These are phyloP conservation scores for Paratrypauchen microcephalus DNA, from an alignment of 2,797 vertebrate species.

Conservation along the genomic window DNA sequence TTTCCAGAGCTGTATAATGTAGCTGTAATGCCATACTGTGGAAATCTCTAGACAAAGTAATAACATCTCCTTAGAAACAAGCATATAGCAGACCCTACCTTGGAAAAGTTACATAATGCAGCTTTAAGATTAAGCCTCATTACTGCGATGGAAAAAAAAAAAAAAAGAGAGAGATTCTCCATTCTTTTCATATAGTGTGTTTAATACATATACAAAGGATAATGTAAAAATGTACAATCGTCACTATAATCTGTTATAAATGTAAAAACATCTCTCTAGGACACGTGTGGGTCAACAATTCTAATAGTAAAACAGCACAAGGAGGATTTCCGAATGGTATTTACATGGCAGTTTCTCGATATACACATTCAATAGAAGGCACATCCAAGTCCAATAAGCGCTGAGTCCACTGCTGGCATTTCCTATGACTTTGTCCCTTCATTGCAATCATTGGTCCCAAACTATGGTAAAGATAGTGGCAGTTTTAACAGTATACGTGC, in stretches of 20 bases:
- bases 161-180: constrained; percentile 20
- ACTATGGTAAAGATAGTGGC: constrained; percentile 34
- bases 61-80: too few species aligned
- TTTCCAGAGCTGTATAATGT: too few species aligned
- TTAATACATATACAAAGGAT: constrained; percentile 60
- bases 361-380: constrained; percentile 65
- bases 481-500: constrained; percentile 23
- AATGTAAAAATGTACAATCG: constrained; percentile 47
- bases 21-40: too few species aligned
- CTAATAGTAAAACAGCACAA: constrained; percentile 27
- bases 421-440: constrained; percentile 17
- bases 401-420: constrained; percentile 32
- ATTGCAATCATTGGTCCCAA: constrained; percentile 38
- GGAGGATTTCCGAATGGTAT: constrained; percentile 30
- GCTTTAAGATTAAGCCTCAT: not conserved
- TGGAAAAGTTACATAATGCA: not conserved
- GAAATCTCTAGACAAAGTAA: not conserved
- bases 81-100: too few species aligned
- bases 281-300: constrained; percentile 24
- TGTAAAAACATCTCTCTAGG: constrained; percentile 39
- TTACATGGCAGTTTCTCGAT: constrained; percentile 51
- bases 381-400: constrained; percentile 66
- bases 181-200: constrained; percentile 43
- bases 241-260: constrained; percentile 43
- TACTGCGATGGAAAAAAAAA: not conserved